Percentiles rank a stretch among this genome's conserved stretches.
Conservation (phyloP, 2,888 invertebrate genomes). For the Metellina segmentata region DNA sequence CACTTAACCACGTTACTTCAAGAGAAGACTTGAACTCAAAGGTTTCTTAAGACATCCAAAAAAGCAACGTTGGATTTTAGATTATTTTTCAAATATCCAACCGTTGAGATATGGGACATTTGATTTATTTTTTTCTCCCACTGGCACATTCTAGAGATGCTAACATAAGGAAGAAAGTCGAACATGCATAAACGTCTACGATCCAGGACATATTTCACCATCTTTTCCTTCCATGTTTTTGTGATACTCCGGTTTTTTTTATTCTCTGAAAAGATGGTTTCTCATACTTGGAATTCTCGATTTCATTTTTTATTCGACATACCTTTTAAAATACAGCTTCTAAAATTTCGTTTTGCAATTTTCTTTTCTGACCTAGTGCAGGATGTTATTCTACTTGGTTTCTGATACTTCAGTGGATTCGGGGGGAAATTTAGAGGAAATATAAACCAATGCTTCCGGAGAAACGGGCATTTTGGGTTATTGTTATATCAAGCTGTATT, state of each 20-base stretch:
- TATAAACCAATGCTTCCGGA: background rate
- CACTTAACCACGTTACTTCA: background rate
- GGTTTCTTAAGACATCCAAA: background rate
- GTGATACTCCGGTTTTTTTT: background rate
- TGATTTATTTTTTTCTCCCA: background rate
- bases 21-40: background rate
- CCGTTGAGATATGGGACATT: background rate
- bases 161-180: background rate
- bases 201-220: background rate
- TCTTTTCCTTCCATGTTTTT: background rate
- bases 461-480: too few species aligned
- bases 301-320: background rate
- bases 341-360: background rate
- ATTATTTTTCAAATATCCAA: background rate
- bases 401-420: background rate
- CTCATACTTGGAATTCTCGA: background rate
- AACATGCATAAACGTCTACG: slow-evolving; percentile 2
- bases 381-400: background rate
- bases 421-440: background rate
- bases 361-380: background rate
- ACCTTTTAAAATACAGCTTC: background rate
- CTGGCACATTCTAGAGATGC: background rate
- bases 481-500: too few species aligned
- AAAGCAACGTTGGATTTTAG: background rate
- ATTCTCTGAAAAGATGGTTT: background rate